phyloP scores from a whole-genome alignment of 2,888 invertebrate species.

The Lochmaea crataegi region DNA sequence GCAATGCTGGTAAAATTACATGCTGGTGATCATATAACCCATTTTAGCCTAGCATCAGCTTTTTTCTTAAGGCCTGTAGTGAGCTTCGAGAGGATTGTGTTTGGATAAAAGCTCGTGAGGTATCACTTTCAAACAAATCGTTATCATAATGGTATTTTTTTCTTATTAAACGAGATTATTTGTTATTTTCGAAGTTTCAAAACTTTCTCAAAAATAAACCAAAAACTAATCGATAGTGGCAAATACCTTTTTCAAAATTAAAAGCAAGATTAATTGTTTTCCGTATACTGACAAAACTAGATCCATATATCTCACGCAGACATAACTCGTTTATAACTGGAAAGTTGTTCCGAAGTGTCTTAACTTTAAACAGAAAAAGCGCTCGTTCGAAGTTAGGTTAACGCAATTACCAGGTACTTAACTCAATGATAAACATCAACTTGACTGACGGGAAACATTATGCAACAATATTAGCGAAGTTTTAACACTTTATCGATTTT shows the following conservation, averaged over 20 bases:
- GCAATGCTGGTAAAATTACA: too few relatives aligned
- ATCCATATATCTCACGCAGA: conserved; percentile 7
- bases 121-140: too few relatives aligned
- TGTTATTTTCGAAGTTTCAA: neutral
- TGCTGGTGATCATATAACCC: too few relatives aligned
- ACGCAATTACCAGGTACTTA: conserved; percentile 31
- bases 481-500: conserved; percentile 26
- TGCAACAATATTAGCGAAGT: conserved; percentile 21
- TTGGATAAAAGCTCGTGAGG: too few relatives aligned
- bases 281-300: neutral
- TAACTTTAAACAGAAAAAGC: conserved; percentile 11
- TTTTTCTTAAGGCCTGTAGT: too few relatives aligned
- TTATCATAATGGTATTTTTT: too few relatives aligned
- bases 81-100: too few relatives aligned
- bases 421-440: conserved; percentile 34
- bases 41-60: too few relatives aligned
- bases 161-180: too few relatives aligned
- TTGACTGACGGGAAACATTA: conserved; percentile 30
- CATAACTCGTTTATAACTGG: conserved; percentile 21
- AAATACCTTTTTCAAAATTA: neutral
- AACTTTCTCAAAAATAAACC: too few relatives aligned
- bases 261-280: conserved; percentile 1
- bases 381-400: conserved; percentile 4
- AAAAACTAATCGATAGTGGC: neutral
- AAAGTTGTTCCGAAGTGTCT: conserved; percentile 23